These are phyloP conservation scores for Drosophila emarginata DNA, from an alignment of 2,888 invertebrate species.

Conservation along the genomic window DNA sequence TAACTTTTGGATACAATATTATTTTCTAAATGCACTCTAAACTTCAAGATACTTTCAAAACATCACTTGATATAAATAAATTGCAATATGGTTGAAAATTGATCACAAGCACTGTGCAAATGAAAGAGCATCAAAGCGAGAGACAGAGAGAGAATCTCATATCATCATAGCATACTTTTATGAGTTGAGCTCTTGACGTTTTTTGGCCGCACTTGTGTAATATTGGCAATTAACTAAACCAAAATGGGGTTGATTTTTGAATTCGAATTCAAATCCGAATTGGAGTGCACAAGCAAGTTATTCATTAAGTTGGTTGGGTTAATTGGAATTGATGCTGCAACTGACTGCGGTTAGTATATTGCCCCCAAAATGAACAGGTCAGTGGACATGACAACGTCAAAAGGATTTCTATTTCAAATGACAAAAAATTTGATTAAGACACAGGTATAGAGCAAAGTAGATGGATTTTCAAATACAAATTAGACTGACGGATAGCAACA, in stretches of 20 bases:
- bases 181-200: slow-evolving; percentile 57
- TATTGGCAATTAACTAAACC: slow-evolving; percentile 74
- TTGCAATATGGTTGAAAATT: not conserved
- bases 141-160: slow-evolving; percentile 18
- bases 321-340: slow-evolving; percentile 1
- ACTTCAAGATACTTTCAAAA: no score
- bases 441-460: not conserved
- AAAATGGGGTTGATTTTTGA: slow-evolving; percentile 75
- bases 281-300: slow-evolving; percentile 21
- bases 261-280: slow-evolving; percentile 11
- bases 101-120: not conserved
- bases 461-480: not conserved
- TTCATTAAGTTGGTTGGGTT: slow-evolving; percentile 1
- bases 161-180: slow-evolving; percentile 47
- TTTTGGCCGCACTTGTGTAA: slow-evolving; percentile 65
- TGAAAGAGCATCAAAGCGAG: slow-evolving; percentile 22
- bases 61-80: not conserved
- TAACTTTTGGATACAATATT: no score
- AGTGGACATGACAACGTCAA: not conserved
- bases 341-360: not conserved
- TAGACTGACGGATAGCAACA: not conserved
- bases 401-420: slow-evolving; percentile 1
- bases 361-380: not conserved
- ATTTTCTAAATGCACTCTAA: no score
- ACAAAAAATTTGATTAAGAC: not conserved